Evolutionary conservation across 2,113 vertebrate species (phyloP), one percentile per base, ranked within the genome.

Genomic region (Sterna hirundo): DNA sequence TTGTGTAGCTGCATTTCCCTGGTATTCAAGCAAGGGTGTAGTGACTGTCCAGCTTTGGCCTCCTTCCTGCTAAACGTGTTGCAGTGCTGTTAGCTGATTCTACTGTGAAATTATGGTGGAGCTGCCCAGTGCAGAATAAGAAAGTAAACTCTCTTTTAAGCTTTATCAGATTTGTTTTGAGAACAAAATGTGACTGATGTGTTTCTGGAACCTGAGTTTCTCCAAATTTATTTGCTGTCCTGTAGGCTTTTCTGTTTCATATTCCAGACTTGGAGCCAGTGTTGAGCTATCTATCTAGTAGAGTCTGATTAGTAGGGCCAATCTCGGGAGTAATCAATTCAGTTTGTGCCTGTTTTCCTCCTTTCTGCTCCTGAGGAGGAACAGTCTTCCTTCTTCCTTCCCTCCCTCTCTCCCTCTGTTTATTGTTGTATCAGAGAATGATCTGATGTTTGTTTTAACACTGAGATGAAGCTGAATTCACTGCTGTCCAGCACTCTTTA

Each of bases 381-480:
- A 30, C 42, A 75, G 29, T 86, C 40, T 94, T 82, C 52, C 44
- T 58, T 55, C 65, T 92, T 90, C 34, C 36, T 44, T 72, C 29
- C 29, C 19, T 61, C 30, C 17, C 27, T 46, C 30, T 40, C 23
- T 94, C 46, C 80, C 14, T 88, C 60, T 95, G 83, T 96, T 97
- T 96, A 88, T 91, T 96, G 70, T 96, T 96, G 49, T 90, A 94
- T 83, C 54, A 61, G 88, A 72, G 77, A 95, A 95, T 5, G 47
- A 95, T 77, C 88, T 95, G 80, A 92, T 93, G 89, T 97, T 97
- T 94, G 70, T 96, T 96, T 97, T 95, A 96, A 92, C 61, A 78
- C 36, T 76, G 91, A 95, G 93, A 94, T 97, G 96, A 97, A 95
- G 87, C 91, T 80, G 83, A 94, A 93, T 88, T 95, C 94, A 79